Base-by-base conservation (phyloP, 2,797 vertebrate genomes). In the Gephyroberyx darwinii region DNA sequence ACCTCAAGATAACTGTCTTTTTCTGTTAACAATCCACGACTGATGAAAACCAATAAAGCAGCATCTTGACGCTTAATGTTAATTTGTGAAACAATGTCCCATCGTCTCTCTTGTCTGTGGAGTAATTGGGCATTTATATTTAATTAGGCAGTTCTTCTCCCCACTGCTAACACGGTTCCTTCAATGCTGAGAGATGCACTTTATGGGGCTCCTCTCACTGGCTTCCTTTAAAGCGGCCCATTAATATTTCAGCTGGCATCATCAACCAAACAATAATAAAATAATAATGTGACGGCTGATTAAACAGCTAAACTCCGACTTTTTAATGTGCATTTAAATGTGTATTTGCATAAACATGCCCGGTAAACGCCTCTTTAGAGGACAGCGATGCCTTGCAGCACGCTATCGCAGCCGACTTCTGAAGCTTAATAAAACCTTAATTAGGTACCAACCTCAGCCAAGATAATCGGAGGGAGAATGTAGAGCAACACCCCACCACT, bases 41-140 rank as follows among this genome's bases (percentile, higher is more conserved):
- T 84, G 83, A 90, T 90, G 80, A 92, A 90, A 70, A 80, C 86
- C 79, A 76, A 88, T 83, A 82, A 88, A 86, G 83, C 69, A 82
- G 77, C 86, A 88, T 90, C 86, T 92, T 86, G 84, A 90, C 83
- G 90, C 69, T 61, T 83, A 86, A 84, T n/a, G 61, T 82, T 86
- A 77, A 91, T 90, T 86, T 86, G 88, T 81, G 83, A 68, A 88
- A 89, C 86, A 84, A 83, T 87, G 89, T 91, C 89, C 90, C 78
- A 65, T 85, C 84, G 85, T 86, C 86, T 86, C 87, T 74, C 80
- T 81, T 78, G 87, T 91, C 91, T 81, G 84, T 67, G 77, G 81
- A 87, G 90, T 93, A 93, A 93, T 93, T 93, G 91, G 81, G 84
- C 92, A 93, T 93, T 91, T 93, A 93, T 94, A 94, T 93, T 93